Evolutionary conservation across 37 sponge, comb jelly and placozoan genomes (phyloP), one percentile per base, ranked within the genome.

Genomic region (Eunapius fragilis): DNA sequence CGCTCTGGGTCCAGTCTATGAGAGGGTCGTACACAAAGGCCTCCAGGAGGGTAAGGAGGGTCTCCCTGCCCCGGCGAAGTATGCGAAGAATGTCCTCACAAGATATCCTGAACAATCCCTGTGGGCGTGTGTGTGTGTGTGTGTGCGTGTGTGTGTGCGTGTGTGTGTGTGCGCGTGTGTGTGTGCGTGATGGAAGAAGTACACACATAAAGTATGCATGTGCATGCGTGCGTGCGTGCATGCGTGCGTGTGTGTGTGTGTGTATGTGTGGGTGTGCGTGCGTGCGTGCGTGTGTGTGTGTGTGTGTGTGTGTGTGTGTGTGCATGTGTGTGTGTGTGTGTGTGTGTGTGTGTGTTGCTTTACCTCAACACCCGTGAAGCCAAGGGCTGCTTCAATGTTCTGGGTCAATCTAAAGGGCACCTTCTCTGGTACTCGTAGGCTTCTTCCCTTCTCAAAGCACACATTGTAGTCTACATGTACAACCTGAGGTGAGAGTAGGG

Each of bases 401-500:
- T 97, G 93, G 25, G 99, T 98, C 90, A 98, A 88, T 82, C 99
- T 77, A 79, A 97, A 98, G 0, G 99, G 97, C 0, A 98, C 99
- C 58, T 86, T 97, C 92, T 98, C 99, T 71, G 99, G 99, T 10
- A 98, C 99, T 17, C 99, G 83, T 45, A 98, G 72, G 49, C 92
- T 94, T 75, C 78, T 78, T 12, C 99, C 99, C 80, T 98, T 98
- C 91, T 98, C 99, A 93, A 98, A 98, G 80, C 99, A 98, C 76
- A 98, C 99, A 70, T 98, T 98, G 91, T 98, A 98, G 79, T 98
- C 99, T 49, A 98, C 98, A 89, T 98, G 99, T 3, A 98, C 93
- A 68, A 97, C 89, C 93, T 94, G 45, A 23, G 31, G 41, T 27
- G 31, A 24, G 28, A 19, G 58, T 4, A 58, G 1, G 19, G 22